Conservation (phyloP, 1,140 invertebrate genomes). For the Colletes latitarsis region DNA sequence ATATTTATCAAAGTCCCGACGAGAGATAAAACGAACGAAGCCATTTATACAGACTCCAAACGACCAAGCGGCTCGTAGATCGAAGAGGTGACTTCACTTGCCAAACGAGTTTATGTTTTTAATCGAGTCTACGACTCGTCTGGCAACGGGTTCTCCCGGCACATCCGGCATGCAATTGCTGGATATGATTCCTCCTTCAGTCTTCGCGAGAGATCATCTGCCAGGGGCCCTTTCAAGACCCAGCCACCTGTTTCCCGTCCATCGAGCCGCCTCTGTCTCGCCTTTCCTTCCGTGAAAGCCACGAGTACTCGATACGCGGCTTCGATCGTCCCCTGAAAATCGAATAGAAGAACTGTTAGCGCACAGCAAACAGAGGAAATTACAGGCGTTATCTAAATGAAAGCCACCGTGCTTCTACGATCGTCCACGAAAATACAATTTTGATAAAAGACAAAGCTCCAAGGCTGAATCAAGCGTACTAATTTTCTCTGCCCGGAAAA, state of each 20-base stretch:
- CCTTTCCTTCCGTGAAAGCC: constrained; percentile 19
- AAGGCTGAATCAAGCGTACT: no score
- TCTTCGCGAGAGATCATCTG: constrained; percentile 49
- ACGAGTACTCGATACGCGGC: background rate
- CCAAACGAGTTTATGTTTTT: constrained; percentile 67
- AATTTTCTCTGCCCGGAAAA: no score
- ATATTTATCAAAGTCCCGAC: background rate
- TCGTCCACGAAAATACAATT: no score
- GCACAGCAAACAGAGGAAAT: constrained; percentile 4
- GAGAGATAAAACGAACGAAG: background rate
- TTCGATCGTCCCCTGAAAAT: no score
- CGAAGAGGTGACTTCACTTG: constrained; percentile 28
- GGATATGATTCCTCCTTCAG: constrained; percentile 48
- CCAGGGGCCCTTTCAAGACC: constrained; percentile 24
- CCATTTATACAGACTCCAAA: background rate
- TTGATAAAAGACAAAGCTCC: no score
- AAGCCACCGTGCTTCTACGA: no score
- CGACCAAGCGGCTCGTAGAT: constrained; percentile 16
- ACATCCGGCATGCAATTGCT: constrained; percentile 58
- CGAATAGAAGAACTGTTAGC: background rate
- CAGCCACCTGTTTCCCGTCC: constrained; percentile 49
- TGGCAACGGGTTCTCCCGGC: constrained; percentile 57
- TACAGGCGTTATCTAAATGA: background rate
- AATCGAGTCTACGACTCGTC: constrained; percentile 61
- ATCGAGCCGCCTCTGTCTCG: constrained; percentile 4